These are phyloP conservation scores for Macheiramphus alcinus DNA, from an alignment of 2,113 vertebrate genomes.

Conservation along the genomic window DNA sequence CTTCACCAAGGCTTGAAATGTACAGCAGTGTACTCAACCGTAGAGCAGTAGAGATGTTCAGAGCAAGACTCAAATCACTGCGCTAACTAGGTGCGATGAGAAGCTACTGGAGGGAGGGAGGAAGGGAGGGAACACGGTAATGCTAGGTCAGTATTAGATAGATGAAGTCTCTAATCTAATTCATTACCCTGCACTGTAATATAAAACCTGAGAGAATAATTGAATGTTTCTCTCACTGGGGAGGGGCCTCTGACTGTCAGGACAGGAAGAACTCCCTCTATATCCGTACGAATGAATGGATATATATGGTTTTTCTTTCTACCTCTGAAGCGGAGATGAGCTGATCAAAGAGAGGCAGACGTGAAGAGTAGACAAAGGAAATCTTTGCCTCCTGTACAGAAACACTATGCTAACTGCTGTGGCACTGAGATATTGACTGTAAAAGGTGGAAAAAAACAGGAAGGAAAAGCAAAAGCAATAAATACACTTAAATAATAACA, in stretches of 20 bases:
- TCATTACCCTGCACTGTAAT: neutral
- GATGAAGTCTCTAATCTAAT: constrained; percentile 46
- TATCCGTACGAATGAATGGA: rapidly evolving
- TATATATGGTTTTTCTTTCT: neutral
- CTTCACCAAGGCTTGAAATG: neutral
- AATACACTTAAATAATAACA: neutral
- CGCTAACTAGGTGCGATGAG: neutral
- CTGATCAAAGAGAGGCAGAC: neutral
- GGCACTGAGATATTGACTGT: neutral
- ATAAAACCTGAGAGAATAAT: neutral
- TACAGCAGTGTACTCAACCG: neutral
- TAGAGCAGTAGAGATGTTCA: neutral
- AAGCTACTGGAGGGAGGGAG: constrained; percentile 6
- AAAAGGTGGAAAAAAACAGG: neutral
- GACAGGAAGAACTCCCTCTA: neutral
- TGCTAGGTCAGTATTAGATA: constrained; percentile 9
- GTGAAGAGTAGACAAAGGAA: neutral
- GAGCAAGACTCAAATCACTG: neutral
- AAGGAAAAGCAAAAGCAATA: neutral
- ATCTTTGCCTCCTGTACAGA: neutral
- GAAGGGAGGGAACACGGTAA: constrained; percentile 36
- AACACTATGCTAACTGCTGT: neutral
- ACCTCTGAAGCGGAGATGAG: neutral
- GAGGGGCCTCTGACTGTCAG: neutral
- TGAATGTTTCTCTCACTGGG: neutral